phyloP scores from a whole-genome alignment of 1,140 invertebrate genomes.

The Harpegnathos saltator region DNA sequence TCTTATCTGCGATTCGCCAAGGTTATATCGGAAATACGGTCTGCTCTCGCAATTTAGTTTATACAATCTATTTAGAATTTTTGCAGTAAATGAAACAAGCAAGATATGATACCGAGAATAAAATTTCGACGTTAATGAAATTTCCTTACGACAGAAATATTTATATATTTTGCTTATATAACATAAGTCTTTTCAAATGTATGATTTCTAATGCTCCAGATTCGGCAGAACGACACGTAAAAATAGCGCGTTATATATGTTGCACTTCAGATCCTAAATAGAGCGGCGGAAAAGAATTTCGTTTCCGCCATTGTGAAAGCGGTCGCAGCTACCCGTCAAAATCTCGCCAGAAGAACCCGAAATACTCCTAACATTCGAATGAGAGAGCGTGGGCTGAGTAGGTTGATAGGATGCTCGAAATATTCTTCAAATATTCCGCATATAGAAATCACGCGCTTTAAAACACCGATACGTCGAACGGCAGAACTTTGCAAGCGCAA shows the following conservation, averaged over 20 bases:
- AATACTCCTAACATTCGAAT: slow-evolving; percentile 16
- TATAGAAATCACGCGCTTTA: slow-evolving; percentile 3
- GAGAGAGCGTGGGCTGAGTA: not conserved
- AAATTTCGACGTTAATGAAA: not conserved
- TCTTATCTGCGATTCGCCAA: not conserved
- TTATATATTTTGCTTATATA: not conserved
- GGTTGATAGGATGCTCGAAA: slow-evolving; percentile 2
- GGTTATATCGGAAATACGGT: slow-evolving; percentile 4
- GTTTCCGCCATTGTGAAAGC: not conserved
- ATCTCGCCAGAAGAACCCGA: slow-evolving; percentile 1
- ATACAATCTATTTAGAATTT: slow-evolving; percentile 17
- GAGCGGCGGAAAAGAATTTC: not conserved
- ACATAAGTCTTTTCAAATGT: not conserved
- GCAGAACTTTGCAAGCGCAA: not conserved
- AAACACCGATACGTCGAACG: not conserved
- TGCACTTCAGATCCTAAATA: not conserved
- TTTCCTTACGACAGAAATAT: not conserved
- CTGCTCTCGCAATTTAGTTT: slow-evolving; percentile 11
- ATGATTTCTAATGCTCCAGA: not conserved
- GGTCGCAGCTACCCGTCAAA: not conserved
- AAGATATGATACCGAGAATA: not conserved
- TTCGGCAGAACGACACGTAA: not conserved
- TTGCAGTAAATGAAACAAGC: not conserved
- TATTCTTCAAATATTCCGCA: slow-evolving; percentile 15
- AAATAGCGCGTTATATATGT: not conserved